Base-by-base conservation (phyloP, 2,113 vertebrate species). In the Canis aureus region DNA sequence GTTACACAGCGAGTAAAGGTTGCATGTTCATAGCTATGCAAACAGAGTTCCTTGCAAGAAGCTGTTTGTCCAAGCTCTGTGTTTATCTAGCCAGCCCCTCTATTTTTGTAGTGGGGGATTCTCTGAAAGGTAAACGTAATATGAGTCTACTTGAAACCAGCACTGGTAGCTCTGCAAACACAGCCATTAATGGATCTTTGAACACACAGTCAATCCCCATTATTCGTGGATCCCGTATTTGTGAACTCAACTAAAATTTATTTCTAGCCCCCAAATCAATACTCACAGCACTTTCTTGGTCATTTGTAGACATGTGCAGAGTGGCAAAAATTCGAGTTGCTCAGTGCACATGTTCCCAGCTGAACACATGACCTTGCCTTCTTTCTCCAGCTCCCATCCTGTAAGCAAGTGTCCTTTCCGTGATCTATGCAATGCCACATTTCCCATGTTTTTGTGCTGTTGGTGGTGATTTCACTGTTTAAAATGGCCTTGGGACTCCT, bases 261-360 rank as follows among this genome's bases (percentile, higher is more conserved):
- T 67, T 62, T 49, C 69, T 4, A 64, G 27, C 60, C 60, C 78
- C 11, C 0, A 51, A 22, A 62, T 79, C 64, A 29, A 19, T 76
- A 15, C 11, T 84, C 43, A 2, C 51, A 7, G 53, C 8, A 29
- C 62, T 49, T 62, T 60, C 8, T 49, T 29, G 73, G 49, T 43
- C 79, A 22, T 22, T 38, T 59, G 57, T 17, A 64, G 69, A 67
- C 71, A 53, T 0, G 2, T 2, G 7, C 11, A 6, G 49, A 25
- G 11, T 9, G 32, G 60, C n/a, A 29, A 11, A 20, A 74, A 8
- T 11, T 1, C 19, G 86, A 49, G 13, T 29, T 1, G 0, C 32
- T 16, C 0, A 0, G 0, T 1, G 12, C 0, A 0, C 55, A 2
- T 1, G 2, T 73, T 71, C 83, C 53, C 49, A 19, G 25, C 32